Evolutionary conservation across 2,888 invertebrate genomes (phyloP).

Genomic region (Calameuta pallipes): DNA sequence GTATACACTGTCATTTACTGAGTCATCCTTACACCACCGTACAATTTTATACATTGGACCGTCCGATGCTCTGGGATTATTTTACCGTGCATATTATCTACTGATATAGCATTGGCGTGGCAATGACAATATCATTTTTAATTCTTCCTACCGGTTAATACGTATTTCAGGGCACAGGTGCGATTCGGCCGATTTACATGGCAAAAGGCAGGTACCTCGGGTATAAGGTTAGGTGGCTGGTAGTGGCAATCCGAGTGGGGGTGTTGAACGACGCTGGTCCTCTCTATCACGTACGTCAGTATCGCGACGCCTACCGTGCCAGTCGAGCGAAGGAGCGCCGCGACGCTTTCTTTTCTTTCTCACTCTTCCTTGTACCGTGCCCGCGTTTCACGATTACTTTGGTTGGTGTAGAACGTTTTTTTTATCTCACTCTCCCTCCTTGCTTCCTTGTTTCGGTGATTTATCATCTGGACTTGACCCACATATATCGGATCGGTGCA

Average conservation of each 20-base stretch:
- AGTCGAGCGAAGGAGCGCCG: conserved; percentile 22
- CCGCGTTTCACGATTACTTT: neutral
- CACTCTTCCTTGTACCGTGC: neutral
- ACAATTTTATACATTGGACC: neutral
- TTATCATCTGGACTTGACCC: neutral
- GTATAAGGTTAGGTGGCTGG: neutral
- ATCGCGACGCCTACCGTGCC: conserved; percentile 37
- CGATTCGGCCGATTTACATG: neutral
- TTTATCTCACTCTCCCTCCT: conserved; percentile 17
- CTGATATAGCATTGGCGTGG: neutral
- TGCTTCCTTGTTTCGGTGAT: neutral
- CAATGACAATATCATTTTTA: neutral
- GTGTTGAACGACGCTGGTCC: neutral
- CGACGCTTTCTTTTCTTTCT: conserved; percentile 14
- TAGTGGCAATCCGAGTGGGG: neutral
- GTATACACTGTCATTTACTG: neutral
- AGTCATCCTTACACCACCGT: neutral
- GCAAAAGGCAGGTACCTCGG: neutral
- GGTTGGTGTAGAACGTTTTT: conserved; percentile 16
- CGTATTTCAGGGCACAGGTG: neutral
- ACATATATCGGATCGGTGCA: neutral
- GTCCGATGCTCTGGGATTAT: neutral
- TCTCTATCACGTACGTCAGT: conserved; percentile 29
- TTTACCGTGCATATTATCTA: neutral
- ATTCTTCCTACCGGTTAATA: neutral